Conservation (phyloP, 2,888 invertebrate genomes). For the Schizaphis graminum region DNA sequence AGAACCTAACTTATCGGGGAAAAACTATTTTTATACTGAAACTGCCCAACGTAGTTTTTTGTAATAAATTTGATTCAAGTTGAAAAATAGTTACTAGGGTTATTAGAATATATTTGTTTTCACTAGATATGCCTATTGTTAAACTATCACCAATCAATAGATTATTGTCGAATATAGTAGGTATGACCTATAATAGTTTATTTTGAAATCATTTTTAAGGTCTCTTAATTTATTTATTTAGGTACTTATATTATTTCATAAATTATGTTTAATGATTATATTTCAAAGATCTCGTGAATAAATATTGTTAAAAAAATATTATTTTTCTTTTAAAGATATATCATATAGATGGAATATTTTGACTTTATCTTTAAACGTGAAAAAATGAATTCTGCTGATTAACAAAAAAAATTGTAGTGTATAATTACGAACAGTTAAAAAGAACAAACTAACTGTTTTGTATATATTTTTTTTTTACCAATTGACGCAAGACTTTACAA, state of each 20-base stretch:
- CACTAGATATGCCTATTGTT: not conserved
- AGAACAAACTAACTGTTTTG: not conserved
- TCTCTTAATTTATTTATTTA: not conserved
- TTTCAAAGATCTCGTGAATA: not conserved
- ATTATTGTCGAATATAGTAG: not conserved
- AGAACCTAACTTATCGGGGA: not conserved
- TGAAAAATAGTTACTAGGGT: not conserved
- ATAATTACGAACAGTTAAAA: not conserved
- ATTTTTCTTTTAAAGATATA: not conserved
- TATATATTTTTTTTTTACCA: not conserved
- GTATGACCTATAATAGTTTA: not conserved
- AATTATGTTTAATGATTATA: not conserved
- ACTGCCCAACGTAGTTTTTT: not conserved
- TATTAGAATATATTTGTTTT: not conserved
- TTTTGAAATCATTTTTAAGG: not conserved
- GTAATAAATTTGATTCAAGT: not conserved
- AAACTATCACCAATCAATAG: not conserved
- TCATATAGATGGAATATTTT: not conserved
- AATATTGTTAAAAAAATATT: not conserved
- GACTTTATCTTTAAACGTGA: not conserved
- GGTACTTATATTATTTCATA: not conserved
- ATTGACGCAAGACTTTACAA: not conserved
- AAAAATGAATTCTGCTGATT: not conserved
- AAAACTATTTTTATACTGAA: not conserved
- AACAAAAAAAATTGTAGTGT: not conserved